Evolutionary conservation across 2,797 vertebrate genomes (phyloP).

Genomic region (Rhodeus uyekii): DNA sequence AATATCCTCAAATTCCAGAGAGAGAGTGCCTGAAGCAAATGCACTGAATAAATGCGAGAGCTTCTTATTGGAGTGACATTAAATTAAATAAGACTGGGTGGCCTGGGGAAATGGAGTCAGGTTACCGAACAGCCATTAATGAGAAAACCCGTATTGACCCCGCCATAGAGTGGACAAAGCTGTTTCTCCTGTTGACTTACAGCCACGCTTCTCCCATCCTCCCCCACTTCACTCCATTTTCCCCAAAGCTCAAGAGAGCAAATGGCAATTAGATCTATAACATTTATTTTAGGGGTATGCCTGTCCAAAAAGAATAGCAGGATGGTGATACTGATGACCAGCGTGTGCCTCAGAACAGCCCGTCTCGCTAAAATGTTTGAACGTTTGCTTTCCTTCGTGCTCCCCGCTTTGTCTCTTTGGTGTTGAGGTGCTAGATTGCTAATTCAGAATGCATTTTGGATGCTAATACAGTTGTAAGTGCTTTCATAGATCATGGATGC

Average conservation of each 20-base stretch:
- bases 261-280: slow-evolving; percentile 77
- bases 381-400: slow-evolving; percentile 13
- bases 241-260: slow-evolving; percentile 68
- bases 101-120: slow-evolving; percentile 58
- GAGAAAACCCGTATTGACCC: slow-evolving; percentile 82
- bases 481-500: slow-evolving; percentile 32
- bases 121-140: slow-evolving; percentile 79
- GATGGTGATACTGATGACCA: slow-evolving; percentile 26
- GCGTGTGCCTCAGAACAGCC: background rate
- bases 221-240: slow-evolving; percentile 28
- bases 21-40: slow-evolving; percentile 69
- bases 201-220: slow-evolving; percentile 54
- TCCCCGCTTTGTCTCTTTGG: slow-evolving; percentile 26
- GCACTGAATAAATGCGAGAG: slow-evolving; percentile 80
- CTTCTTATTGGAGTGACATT: slow-evolving; percentile 86
- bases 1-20: slow-evolving; percentile 77
- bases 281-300: slow-evolving; percentile 77
- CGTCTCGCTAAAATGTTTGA: slow-evolving; percentile 26
- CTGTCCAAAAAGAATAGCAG: slow-evolving; percentile 65
- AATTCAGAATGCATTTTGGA: slow-evolving; percentile 44
- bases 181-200: slow-evolving; percentile 77
- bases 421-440: slow-evolving; percentile 33
- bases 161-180: slow-evolving; percentile 65
- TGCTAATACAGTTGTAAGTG: slow-evolving; percentile 52
- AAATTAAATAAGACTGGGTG: slow-evolving; percentile 79